Evolutionary conservation across 2,888 invertebrate species (phyloP), one percentile per base, ranked within the genome.

Genomic region (Iselma pallidipennis): DNA sequence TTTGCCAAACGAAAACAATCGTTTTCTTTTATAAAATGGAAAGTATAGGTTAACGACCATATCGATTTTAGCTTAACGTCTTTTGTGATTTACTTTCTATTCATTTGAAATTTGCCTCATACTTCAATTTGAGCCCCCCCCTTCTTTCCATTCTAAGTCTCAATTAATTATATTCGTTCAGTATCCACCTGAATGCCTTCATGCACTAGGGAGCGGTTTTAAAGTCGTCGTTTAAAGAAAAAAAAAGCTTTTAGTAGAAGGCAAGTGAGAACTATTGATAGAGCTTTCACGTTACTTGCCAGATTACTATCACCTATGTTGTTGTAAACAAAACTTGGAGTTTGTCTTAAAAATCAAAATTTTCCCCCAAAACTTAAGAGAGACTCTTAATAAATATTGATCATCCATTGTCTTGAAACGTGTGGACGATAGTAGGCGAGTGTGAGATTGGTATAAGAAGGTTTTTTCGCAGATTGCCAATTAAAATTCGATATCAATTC

Each of bases 21-120:
- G 61, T 57, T 45, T 45, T 33, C 61, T 53, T 53, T 45, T 55
- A 48, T 63, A 66, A 67, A 67, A 66, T 60, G 61, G 61, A 66
- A 65, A 66, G 63, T 65, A 65, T 61, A 54, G 55, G 66, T 56
- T 68, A 68, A 67, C 61, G 63, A 63, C 53, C 48, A 50, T 65
- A 68, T 68, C 60, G 66, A 68, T 68, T 68, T 66, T 61, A 68
- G 63, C 66, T 65, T 66, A 66, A 66, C 62, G 63, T 64, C 66
- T 63, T 63, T 63, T 68, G 63, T 65, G 66, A 66, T 68, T 66
- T 68, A 68, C 65, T 68, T 68, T 65, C 68, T 66, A 66, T 66
- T 66, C 66, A 66, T 48, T 59, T 59, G 19, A 63, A 63, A 63
- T 57, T 56, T 60, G 57, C 63, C 60, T 57, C 60, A 23, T 45